These are phyloP conservation scores for Silurus asotus DNA, from an alignment of 2,113 vertebrate genomes.

Conservation along the genomic window DNA sequence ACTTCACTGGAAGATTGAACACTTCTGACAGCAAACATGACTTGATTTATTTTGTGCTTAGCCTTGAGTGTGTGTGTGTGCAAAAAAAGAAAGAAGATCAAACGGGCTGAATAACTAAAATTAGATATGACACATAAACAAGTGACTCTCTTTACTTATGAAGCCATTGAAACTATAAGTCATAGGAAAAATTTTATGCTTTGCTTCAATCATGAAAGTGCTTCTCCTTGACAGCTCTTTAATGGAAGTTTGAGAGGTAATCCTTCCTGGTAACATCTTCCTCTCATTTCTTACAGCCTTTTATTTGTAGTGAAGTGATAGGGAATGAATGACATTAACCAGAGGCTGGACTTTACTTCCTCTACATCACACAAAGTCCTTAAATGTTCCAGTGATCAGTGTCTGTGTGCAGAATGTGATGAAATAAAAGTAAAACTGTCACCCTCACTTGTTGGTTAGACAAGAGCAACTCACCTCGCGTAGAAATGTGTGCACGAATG, in stretches of 20 bases:
- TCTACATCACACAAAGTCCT: slow-evolving; percentile 9
- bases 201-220: slow-evolving; percentile 5
- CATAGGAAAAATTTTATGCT: slow-evolving; percentile 1
- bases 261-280: slow-evolving; percentile 50
- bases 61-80: not conserved
- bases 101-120: not conserved
- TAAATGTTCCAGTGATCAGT: slow-evolving; percentile 19
- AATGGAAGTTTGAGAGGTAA: slow-evolving; percentile 32
- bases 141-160: not conserved
- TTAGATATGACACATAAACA: not conserved
- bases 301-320: slow-evolving; percentile 50
- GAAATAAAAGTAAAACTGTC: slow-evolving; percentile 29
- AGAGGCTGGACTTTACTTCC: slow-evolving; percentile 43
- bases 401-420: slow-evolving; percentile 10
- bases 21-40: slow-evolving; percentile 4
- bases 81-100: not conserved
- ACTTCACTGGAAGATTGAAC: not conserved
- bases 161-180: not conserved
- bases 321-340: slow-evolving; percentile 56
- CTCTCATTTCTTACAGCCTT: slow-evolving; percentile 57
- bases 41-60: slow-evolving; percentile 25
- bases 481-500: slow-evolving; percentile 3
- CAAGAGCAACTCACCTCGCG: not conserved
- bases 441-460: slow-evolving; percentile 28
- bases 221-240: slow-evolving; percentile 37